Percentiles rank a stretch among this genome's conserved stretches.
These are phyloP conservation scores for Drosophila sp. DNA, from an alignment of 1,140 invertebrate species.

Conservation along the genomic window DNA sequence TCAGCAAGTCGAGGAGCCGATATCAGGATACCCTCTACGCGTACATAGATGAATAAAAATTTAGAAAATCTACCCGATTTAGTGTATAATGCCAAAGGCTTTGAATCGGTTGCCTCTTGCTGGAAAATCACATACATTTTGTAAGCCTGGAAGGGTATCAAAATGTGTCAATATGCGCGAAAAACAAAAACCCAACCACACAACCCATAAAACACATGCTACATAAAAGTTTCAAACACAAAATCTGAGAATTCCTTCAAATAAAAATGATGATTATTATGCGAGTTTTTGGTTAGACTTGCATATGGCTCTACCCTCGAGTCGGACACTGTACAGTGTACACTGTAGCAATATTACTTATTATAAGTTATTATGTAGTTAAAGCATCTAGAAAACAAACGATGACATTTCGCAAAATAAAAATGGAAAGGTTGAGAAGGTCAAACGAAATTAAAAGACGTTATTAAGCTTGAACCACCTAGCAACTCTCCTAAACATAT, in stretches of 20 bases:
- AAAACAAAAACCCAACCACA: neutral
- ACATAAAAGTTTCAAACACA: slow-evolving; percentile 40
- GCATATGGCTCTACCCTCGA: neutral
- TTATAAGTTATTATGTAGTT: neutral
- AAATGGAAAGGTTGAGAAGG: neutral
- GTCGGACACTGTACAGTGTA: neutral
- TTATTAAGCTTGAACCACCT: too few species aligned
- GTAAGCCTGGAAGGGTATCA: neutral
- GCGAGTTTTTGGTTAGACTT: neutral
- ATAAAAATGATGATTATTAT: slow-evolving; percentile 13
- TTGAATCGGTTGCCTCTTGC: too few species aligned
- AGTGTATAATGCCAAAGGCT: too few species aligned
- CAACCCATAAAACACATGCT: slow-evolving; percentile 27
- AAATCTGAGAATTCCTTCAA: slow-evolving; percentile 7
- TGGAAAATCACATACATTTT: too few species aligned
- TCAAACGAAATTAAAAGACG: neutral
- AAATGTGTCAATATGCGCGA: neutral
- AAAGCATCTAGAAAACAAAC: neutral
- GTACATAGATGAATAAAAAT: too few species aligned
- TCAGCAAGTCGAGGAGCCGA: neutral
- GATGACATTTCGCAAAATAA: neutral
- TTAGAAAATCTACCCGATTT: too few species aligned
- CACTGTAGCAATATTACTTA: neutral
- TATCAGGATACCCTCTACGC: neutral
- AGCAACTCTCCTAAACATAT: too few species aligned